These are phyloP conservation scores for Phylloscopus whistleri DNA, from an alignment of 2,113 vertebrate species.

Conservation along the genomic window DNA sequence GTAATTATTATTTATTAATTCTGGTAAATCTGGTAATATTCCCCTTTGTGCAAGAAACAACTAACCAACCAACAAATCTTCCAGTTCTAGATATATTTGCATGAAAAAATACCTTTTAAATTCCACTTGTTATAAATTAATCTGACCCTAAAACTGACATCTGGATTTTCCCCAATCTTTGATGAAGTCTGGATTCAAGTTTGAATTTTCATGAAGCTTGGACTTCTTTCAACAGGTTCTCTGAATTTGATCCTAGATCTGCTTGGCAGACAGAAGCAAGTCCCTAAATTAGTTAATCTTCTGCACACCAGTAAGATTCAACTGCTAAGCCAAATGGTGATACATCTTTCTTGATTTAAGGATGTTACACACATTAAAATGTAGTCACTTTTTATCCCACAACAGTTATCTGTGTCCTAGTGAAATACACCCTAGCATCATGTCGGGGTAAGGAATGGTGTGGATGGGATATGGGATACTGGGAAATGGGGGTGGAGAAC, in stretches of 20 bases:
- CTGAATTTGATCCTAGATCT: background rate
- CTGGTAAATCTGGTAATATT: background rate
- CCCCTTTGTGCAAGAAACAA: background rate
- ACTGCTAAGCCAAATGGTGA: background rate
- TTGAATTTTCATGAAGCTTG: background rate
- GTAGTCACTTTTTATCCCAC: background rate
- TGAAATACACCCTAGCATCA: background rate
- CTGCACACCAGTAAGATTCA: background rate
- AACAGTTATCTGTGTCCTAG: background rate
- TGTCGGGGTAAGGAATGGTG: background rate
- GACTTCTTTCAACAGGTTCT: background rate
- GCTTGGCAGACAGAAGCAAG: background rate
- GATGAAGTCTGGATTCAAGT: background rate
- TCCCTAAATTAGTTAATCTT: background rate
- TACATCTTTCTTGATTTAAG: background rate
- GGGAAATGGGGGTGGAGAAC: background rate
- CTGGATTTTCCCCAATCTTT: background rate
- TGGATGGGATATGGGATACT: background rate
- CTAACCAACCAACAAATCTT: background rate
- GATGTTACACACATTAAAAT: background rate
- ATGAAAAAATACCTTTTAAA: background rate
- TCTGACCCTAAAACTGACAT: background rate
- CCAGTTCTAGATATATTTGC: background rate
- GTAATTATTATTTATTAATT: background rate
- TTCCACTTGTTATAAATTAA: background rate